Conservation (phyloP, 2,888 invertebrate species). For the Acanthosepion pharaonis region DNA sequence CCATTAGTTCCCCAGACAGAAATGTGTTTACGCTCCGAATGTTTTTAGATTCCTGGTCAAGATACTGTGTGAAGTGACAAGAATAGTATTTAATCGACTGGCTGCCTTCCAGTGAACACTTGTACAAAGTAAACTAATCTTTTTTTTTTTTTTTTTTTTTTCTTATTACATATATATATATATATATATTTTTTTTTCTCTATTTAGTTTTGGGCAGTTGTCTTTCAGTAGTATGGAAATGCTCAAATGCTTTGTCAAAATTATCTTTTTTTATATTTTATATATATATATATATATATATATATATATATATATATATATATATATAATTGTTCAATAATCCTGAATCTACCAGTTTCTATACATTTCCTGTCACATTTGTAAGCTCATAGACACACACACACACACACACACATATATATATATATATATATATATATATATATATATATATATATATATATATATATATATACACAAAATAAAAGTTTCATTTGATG, state of each 20-base stretch:
- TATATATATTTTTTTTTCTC: neutral
- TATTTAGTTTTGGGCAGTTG: neutral
- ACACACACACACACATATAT: neutral
- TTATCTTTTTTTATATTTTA: neutral
- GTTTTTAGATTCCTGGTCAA: slow-evolving; percentile 20
- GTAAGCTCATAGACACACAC: neutral
- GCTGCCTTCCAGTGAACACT: slow-evolving; percentile 8
- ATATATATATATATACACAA: too few species aligned
- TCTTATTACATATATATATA: neutral
- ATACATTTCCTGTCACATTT: slow-evolving; percentile 6
- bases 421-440: neutral
- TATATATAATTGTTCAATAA: neutral
- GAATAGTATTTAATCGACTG: slow-evolving; percentile 23
- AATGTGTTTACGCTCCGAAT: slow-evolving; percentile 33
- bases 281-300: too few species aligned
- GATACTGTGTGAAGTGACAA: neutral
- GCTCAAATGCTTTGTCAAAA: neutral
- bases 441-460: neutral
- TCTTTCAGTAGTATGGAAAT: neutral
- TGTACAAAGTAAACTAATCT: neutral
- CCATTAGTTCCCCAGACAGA: slow-evolving; percentile 8
- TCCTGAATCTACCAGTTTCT: neutral
- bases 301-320: too few species aligned
- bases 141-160: neutral
- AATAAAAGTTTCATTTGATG: neutral